Percentiles rank a stretch among this genome's conserved stretches.
These are phyloP conservation scores for Gallinago paraguaiae DNA, from an alignment of 2,113 vertebrate species.

Conservation along the genomic window DNA sequence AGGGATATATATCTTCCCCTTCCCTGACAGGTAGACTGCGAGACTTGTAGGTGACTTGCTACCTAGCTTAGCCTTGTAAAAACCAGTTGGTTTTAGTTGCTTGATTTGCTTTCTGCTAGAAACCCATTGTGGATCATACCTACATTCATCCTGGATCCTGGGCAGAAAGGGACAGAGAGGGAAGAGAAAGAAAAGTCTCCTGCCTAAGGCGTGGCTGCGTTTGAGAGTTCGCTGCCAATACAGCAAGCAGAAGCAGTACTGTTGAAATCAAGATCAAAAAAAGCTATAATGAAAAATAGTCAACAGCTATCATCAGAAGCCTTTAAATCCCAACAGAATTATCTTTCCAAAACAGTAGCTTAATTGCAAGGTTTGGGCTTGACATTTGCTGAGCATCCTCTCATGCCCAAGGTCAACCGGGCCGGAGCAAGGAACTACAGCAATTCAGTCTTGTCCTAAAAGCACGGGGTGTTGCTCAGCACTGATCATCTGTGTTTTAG, in stretches of 20 bases:
- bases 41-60: background rate
- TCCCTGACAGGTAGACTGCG: background rate
- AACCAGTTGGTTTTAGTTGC: background rate
- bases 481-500: background rate
- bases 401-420: background rate
- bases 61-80: background rate
- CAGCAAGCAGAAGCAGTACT: background rate
- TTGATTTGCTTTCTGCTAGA: background rate
- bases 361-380: background rate
- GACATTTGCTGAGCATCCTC: background rate
- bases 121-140: background rate
- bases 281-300: background rate
- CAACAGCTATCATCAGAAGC: background rate
- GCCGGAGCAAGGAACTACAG: background rate
- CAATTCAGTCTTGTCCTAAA: background rate
- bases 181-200: background rate
- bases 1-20: background rate
- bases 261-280: background rate
- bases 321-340: background rate
- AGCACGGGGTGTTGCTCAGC: background rate
- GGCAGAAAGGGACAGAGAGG: background rate
- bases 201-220: accelerated
- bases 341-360: background rate
- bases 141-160: background rate
- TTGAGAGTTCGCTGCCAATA: background rate